Evolutionary conservation across 2,888 invertebrate genomes (phyloP).

Genomic region (Himalopsyche kuldschensis): DNA sequence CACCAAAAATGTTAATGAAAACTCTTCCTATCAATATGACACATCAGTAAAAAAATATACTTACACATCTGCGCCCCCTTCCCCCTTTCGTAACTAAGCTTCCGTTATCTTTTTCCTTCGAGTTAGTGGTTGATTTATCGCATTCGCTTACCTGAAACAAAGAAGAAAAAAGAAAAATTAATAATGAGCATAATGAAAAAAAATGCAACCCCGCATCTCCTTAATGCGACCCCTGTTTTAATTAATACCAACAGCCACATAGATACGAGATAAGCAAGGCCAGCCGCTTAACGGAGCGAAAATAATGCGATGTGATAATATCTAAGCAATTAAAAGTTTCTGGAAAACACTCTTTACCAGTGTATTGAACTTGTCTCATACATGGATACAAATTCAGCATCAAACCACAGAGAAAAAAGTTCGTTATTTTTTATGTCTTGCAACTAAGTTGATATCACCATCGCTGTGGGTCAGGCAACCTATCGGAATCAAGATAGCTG

Average conservation of each 20-base stretch:
- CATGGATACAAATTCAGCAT: neutral
- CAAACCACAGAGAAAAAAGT: too few relatives aligned
- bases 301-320: neutral
- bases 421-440: too few relatives aligned
- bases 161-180: neutral
- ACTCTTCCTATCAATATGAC: too few relatives aligned
- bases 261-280: neutral
- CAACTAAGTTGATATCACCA: too few relatives aligned
- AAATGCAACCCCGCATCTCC: neutral
- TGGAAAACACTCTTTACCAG: neutral
- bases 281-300: neutral
- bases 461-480: too few relatives aligned
- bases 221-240: neutral
- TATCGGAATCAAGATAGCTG: too few relatives aligned
- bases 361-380: neutral
- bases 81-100: neutral
- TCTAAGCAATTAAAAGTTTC: neutral
- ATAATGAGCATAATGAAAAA: neutral
- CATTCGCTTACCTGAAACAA: neutral
- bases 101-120: neutral
- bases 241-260: neutral
- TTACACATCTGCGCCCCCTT: neutral
- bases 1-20: too few relatives aligned
- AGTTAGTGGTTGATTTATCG: neutral
- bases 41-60: neutral